These are phyloP conservation scores for Diaphora mendica DNA, from an alignment of 2,888 invertebrate species.

Conservation along the genomic window DNA sequence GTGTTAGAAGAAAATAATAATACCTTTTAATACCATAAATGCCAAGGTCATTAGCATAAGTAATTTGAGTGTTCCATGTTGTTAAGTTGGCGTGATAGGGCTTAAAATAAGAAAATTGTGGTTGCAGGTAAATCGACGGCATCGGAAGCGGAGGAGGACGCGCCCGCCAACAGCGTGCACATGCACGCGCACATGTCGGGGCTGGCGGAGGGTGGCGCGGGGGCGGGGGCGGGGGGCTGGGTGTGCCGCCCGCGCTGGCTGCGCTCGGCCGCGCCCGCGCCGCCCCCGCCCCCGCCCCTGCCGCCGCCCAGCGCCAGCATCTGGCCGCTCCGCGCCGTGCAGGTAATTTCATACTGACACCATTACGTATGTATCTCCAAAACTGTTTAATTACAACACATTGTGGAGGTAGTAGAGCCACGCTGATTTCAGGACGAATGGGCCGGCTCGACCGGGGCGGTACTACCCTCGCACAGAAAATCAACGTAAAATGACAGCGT, in stretches of 20 bases:
- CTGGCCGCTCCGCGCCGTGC: slow-evolving; percentile 70
- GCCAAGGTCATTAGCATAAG: not conserved
- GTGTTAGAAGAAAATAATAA: not conserved
- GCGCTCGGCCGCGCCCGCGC: slow-evolving; percentile 65
- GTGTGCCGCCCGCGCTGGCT: slow-evolving; percentile 73
- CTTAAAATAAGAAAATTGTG: not conserved
- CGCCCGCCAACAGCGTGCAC: slow-evolving; percentile 77
- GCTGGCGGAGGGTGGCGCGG: slow-evolving; percentile 36
- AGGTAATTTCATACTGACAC: slow-evolving; percentile 53
- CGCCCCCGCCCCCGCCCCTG: slow-evolving; percentile 46
- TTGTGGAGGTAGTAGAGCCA: no score
- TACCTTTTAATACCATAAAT: no score
- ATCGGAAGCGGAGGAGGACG: slow-evolving; percentile 50
- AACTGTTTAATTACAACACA: no score
- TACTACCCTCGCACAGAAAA: no score
- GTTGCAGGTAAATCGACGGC: slow-evolving; percentile 56
- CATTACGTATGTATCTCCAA: not conserved
- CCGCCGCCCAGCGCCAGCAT: slow-evolving; percentile 46
- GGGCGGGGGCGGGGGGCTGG: slow-evolving; percentile 36
- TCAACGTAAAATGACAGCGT: no score
- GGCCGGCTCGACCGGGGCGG: no score
- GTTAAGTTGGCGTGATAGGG: not conserved
- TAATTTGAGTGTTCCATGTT: not conserved
- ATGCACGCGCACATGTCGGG: slow-evolving; percentile 58
- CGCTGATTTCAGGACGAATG: no score